Evolutionary conservation across 1,140 invertebrate species (phyloP).

Genomic region (Neoseiulus cucumeris): DNA sequence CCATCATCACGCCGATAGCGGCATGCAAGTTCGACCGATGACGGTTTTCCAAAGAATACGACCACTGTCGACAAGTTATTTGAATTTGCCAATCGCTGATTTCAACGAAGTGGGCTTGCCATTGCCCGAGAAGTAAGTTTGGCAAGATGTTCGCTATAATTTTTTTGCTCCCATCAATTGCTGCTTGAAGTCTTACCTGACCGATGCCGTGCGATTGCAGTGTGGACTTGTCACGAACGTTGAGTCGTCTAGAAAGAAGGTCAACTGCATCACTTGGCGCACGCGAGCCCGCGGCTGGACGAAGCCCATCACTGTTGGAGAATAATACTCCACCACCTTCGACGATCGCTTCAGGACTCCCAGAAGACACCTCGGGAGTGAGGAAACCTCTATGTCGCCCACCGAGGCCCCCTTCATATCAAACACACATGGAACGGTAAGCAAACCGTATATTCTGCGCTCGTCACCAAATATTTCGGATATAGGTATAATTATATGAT

Average conservation of each 20-base stretch:
- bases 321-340: background rate
- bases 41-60: background rate
- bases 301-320: background rate
- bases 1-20: background rate
- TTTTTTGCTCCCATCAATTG: no score
- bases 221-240: slow-evolving; percentile 7
- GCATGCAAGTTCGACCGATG: background rate
- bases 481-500: background rate
- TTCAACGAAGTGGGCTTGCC: background rate
- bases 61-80: background rate
- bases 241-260: background rate
- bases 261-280: background rate
- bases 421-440: slow-evolving; percentile 7
- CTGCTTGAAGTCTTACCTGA: no score
- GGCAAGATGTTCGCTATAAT: no score
- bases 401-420: background rate
- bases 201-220: background rate
- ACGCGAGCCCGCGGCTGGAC: background rate
- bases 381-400: background rate
- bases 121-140: background rate
- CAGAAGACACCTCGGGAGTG: background rate
- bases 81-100: background rate
- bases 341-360: background rate
- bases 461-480: background rate
- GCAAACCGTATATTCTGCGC: background rate